Base-by-base conservation (phyloP, 2,113 vertebrate species). In the Lucifuga dentata region DNA sequence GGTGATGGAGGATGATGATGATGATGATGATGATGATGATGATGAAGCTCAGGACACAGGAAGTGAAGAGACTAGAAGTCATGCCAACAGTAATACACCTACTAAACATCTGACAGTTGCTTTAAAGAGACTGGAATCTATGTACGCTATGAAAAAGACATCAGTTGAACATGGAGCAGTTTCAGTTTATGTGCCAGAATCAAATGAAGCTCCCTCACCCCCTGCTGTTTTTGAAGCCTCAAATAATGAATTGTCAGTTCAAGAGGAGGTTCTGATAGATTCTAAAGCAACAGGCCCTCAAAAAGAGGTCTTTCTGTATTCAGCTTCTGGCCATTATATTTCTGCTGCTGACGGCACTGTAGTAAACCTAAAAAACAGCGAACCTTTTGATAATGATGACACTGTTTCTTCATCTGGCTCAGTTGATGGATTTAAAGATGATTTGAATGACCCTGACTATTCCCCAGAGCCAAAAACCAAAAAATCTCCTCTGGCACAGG, bases 371-470 rank as follows among this genome's bases (percentile, higher is more conserved):
- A 55, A 11, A 5, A 61, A 51, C 19, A 49, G 48, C 5, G 4
- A 8, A 1, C 8, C 4, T 8, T 48, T 43, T 0, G 38, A 64
- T 7, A 43, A 57, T 2, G 85, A 81, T 3, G 73, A 82, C 9
- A 70, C 9, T 0, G 59, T 21, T 32, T 89, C 85, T 7, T 85
- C 85, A 0, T 5, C 60, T 0, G 86, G 86, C 36, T 88, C 85
- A 0, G 17, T 48, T 5, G 76, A 70, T 16, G 73, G 10, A 11
- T 91, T 82, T 53, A 83, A 81, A 81, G 90, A 91, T 13, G 88
- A 91, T 48, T 48, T 81, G 38, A 84, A 61, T 0, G 90, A 91
- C 72, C 88, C 86, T 0, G 90, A 91, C 44, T 90, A 89, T 19
- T 67, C 68, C 10, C 89, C 89, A 2, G 65, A 86, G 7, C 2